Conservation (phyloP, 2,888 invertebrate species). For the Pelosia muscerda region DNA sequence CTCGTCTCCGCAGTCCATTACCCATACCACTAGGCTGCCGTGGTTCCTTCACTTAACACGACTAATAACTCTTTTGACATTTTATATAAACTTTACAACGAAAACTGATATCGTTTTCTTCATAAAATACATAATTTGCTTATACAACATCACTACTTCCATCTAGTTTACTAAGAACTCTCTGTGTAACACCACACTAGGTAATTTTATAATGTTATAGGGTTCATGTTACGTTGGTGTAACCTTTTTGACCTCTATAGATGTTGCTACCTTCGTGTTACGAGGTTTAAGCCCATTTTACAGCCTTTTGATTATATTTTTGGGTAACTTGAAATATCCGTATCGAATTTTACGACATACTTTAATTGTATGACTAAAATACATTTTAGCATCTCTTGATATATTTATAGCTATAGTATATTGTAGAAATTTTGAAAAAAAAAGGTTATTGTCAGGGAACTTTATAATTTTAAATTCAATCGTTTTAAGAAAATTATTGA, state of each 20-base stretch:
- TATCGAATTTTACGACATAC: constrained; percentile 49
- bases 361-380: constrained; percentile 38
- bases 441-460: neutral
- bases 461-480: neutral
- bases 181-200: constrained; percentile 22
- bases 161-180: constrained; percentile 25
- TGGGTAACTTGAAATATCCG: constrained; percentile 31
- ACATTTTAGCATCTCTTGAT: constrained; percentile 23
- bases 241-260: constrained; percentile 50
- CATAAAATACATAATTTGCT: constrained; percentile 45
- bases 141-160: constrained; percentile 25
- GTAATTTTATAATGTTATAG: constrained; percentile 3
- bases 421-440: neutral
- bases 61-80: constrained; percentile 27
- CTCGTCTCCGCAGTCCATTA: too few species aligned
- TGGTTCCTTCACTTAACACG: constrained; percentile 21
- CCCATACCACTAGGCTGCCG: too few species aligned
- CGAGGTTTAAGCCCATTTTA: constrained; percentile 43
- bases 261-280: constrained; percentile 43
- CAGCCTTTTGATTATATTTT: constrained; percentile 50
- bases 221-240: constrained; percentile 31
- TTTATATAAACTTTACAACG: constrained; percentile 32
- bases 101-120: constrained; percentile 49
- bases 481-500: neutral
- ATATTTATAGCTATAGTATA: constrained; percentile 13